Evolutionary conservation across 2,888 invertebrate species (phyloP).

Genomic region (Drosophila histrio): DNA sequence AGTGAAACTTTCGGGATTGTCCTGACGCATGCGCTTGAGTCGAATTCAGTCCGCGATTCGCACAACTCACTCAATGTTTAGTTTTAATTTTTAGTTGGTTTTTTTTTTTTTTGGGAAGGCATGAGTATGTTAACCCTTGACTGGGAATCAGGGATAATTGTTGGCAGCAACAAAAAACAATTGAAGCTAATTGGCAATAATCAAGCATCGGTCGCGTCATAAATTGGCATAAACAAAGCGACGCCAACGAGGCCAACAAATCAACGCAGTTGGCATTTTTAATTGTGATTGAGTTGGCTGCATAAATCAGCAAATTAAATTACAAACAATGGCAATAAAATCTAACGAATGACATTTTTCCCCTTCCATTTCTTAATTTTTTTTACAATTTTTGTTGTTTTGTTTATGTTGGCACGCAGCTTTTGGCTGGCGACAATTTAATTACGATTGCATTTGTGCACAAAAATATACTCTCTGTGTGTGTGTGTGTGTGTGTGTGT

Average conservation of each 20-base stretch:
- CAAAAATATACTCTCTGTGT: not conserved
- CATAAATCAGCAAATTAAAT: slow-evolving; percentile 78
- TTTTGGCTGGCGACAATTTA: slow-evolving; percentile 70
- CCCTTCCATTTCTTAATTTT: slow-evolving; percentile 1
- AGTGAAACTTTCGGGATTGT: slow-evolving; percentile 12
- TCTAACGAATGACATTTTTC: slow-evolving; percentile 55
- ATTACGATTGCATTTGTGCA: slow-evolving; percentile 58
- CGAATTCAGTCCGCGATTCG: slow-evolving; percentile 11
- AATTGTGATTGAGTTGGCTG: slow-evolving; percentile 70
- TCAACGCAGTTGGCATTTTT: slow-evolving; percentile 62
- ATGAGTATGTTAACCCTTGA: slow-evolving; percentile 36
- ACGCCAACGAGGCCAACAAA: slow-evolving; percentile 64
- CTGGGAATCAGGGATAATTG: slow-evolving; percentile 16
- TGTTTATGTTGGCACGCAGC: slow-evolving; percentile 47
- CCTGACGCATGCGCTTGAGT: slow-evolving; percentile 50
- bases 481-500: not conserved
- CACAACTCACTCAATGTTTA: slow-evolving; percentile 52
- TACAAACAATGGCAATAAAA: slow-evolving; percentile 72
- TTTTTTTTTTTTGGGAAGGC: slow-evolving; percentile 1
- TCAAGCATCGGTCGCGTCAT: slow-evolving; percentile 57
- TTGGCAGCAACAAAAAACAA: slow-evolving; percentile 44
- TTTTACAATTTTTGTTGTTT: slow-evolving; percentile 8
- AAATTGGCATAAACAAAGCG: slow-evolving; percentile 67
- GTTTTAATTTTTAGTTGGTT: slow-evolving; percentile 21
- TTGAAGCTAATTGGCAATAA: slow-evolving; percentile 73